A percentile compares a stretch with the other conserved stretches of the same genome.
Evolutionary conservation across 2,888 invertebrate genomes (phyloP).

Genomic region (Cryptocephalus moraei): DNA sequence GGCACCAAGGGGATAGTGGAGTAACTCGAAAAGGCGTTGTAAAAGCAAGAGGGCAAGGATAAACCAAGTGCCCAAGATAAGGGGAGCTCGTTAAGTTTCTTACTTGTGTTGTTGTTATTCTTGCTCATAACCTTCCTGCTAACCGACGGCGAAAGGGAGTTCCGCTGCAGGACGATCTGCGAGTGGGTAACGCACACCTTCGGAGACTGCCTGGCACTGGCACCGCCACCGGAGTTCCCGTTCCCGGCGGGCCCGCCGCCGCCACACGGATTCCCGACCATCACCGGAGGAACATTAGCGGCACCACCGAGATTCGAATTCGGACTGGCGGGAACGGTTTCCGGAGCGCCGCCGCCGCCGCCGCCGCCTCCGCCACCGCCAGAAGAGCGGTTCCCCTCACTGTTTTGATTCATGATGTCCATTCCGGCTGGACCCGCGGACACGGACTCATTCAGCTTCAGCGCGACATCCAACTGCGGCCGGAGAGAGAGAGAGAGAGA

Average conservation of each 20-base stretch:
- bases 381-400: no score
- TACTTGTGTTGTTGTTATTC: constrained; percentile 56
- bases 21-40: no score
- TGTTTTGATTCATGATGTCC: no score
- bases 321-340: neutral
- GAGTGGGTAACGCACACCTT: constrained; percentile 24
- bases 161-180: constrained; percentile 30
- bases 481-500: no score
- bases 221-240: constrained; percentile 12
- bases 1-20: no score
- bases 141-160: constrained; percentile 41
- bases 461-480: neutral
- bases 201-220: constrained; percentile 28
- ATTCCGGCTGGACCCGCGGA: no score
- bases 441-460: neutral
- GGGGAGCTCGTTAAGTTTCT: no score
- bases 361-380: no score
- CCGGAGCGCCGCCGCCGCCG: no score
- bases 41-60: no score
- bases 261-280: constrained; percentile 25
- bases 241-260: constrained; percentile 21
- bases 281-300: constrained; percentile 14
- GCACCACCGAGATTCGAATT: neutral
- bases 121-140: constrained; percentile 54
- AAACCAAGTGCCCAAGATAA: no score